Percentiles rank a stretch among this genome's conserved stretches.
Evolutionary conservation across 1,140 invertebrate genomes (phyloP).

Genomic region (Prorops nasuta): DNA sequence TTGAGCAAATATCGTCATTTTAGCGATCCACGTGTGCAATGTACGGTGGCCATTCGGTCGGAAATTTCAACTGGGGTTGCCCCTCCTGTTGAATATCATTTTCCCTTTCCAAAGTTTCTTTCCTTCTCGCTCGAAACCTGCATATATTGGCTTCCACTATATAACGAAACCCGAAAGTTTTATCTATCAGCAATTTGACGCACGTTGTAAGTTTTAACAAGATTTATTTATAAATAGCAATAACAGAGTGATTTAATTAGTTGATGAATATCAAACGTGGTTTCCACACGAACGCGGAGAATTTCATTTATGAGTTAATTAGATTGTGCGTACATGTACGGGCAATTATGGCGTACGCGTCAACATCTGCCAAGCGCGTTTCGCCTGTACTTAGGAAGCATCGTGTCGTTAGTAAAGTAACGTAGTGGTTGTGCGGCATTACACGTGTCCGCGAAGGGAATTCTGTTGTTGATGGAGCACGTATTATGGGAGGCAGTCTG

Average conservation of each 20-base stretch:
- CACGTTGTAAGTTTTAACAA: no score
- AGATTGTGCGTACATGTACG: conserved; percentile 25
- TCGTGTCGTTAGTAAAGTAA: conserved; percentile 35
- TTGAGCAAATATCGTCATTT: conserved; percentile 6
- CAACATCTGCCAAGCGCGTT: conserved; percentile 43
- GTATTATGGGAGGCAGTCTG: conserved; percentile 9
- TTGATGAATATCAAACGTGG: no score
- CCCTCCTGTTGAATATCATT: conserved; percentile 16
- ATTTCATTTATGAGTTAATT: conserved; percentile 52
- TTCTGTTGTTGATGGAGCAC: no score
- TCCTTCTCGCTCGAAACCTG: no score
- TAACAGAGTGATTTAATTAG: no score
- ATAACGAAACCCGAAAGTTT: no score
- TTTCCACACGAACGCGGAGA: conserved; percentile 7
- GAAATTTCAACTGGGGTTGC: conserved; percentile 18
- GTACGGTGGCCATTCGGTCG: conserved; percentile 8
- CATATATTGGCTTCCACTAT: no score
- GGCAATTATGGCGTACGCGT: conserved; percentile 38
- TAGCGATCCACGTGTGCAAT: neutral
- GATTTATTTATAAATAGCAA: no score
- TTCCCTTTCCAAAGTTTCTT: no score
- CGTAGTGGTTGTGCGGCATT: conserved; percentile 36
- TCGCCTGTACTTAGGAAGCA: conserved; percentile 18
- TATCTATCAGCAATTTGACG: no score
- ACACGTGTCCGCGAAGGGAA: conserved; percentile 25